phyloP scores from a whole-genome alignment of 1,140 invertebrate species.

The Odontomachus brunneus region DNA sequence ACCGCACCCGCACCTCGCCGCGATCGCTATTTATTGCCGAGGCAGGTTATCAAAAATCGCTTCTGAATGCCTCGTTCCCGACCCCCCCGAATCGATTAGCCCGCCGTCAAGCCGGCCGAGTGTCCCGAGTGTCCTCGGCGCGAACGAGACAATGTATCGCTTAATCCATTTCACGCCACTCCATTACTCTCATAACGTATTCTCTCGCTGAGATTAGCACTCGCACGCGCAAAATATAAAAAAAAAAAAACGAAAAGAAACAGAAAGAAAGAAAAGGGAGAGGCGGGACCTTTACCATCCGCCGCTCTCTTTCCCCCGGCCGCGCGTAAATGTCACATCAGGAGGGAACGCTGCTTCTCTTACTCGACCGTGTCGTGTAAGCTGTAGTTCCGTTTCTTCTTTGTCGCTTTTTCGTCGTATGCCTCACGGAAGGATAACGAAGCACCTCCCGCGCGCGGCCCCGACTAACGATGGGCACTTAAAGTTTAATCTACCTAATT shows the following conservation, averaged over 20 bases:
- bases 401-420: constrained; percentile 50
- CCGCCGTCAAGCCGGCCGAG: neutral
- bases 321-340: constrained; percentile 56
- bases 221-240: neutral
- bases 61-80: neutral
- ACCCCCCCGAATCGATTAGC: constrained; percentile 12
- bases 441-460: constrained; percentile 60
- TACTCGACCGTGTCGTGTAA: neutral
- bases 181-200: constrained; percentile 55
- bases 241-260: constrained; percentile 4
- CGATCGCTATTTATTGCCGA: constrained; percentile 38
- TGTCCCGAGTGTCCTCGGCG: neutral
- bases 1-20: neutral
- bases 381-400: neutral
- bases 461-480: constrained; percentile 78
- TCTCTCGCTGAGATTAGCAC: constrained; percentile 56
- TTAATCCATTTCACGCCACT: constrained; percentile 54
- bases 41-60: constrained; percentile 31
- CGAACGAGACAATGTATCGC: constrained; percentile 22
- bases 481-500: constrained; percentile 82
- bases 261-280: constrained; percentile 8
- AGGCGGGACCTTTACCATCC: constrained; percentile 35
- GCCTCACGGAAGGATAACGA: constrained; percentile 66
- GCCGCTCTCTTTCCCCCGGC: constrained; percentile 43
- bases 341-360: constrained; percentile 1